Evolutionary conservation across 2,797 vertebrate genomes (phyloP).

Genomic region (Galagoides demidoff): DNA sequence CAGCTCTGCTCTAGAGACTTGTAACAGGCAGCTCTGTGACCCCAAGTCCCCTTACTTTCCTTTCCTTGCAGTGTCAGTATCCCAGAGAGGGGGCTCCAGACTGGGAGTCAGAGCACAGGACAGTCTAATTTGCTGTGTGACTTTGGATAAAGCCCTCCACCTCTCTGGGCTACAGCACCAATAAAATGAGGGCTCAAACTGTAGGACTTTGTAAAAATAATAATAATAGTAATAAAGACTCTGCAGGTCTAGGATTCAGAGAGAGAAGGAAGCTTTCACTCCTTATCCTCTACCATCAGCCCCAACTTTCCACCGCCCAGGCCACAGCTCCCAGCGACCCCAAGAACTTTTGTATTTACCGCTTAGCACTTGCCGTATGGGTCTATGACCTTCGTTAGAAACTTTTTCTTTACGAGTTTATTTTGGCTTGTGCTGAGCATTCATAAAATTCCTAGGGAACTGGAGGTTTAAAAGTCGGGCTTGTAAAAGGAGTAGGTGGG

Average conservation of each 20-base stretch:
- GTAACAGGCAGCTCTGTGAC: neutral
- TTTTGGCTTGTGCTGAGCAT: slow-evolving; percentile 90
- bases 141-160: neutral
- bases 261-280: slow-evolving; percentile 24
- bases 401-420: slow-evolving; percentile 90
- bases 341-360: slow-evolving; percentile 84
- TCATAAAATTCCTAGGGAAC: slow-evolving; percentile 91
- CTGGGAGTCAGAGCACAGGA: too few relatives aligned
- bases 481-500: slow-evolving; percentile 90
- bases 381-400: slow-evolving; percentile 90
- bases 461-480: slow-evolving; percentile 88
- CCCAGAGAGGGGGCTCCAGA: neutral
- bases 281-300: neutral
- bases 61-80: neutral
- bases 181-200: neutral
- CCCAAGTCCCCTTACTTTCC: neutral
- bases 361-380: slow-evolving; percentile 87
- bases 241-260: neutral
- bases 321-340: slow-evolving; percentile 65
- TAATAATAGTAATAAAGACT: neutral
- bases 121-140: neutral
- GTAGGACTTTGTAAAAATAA: neutral
- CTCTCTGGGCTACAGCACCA: slow-evolving; percentile 17
- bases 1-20: neutral
- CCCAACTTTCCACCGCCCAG: slow-evolving; percentile 63